Evolutionary conservation across 2,797 vertebrate species (phyloP).

Genomic region (Pogoniulus pusillus): DNA sequence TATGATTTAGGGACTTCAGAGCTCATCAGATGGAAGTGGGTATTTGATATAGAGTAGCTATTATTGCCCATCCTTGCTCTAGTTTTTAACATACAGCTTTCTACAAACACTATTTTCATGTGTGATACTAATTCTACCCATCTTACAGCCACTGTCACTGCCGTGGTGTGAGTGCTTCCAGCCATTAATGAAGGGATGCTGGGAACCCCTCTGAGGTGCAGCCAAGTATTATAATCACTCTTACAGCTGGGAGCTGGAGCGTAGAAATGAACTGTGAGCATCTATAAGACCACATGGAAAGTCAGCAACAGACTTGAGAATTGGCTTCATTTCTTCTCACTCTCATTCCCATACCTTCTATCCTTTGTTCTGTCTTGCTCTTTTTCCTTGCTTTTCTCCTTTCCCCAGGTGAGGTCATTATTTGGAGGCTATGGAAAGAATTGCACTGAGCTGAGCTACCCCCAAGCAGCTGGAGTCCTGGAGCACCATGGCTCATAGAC

Average conservation of each 20-base stretch:
- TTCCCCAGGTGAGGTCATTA: background rate
- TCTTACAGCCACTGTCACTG: background rate
- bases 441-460: background rate
- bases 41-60: accelerated
- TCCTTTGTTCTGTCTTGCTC: background rate
- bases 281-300: background rate
- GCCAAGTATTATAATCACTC: slow-evolving; percentile 17
- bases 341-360: background rate
- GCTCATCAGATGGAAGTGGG: background rate
- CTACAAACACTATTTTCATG: background rate
- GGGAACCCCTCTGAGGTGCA: background rate
- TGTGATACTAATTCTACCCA: background rate
- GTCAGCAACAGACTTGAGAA: background rate
- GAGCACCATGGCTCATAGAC: background rate
- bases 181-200: background rate
- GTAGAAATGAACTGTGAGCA: background rate
- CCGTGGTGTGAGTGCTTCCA: background rate
- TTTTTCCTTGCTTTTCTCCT: background rate
- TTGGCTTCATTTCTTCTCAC: background rate
- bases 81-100: background rate
- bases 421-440: background rate
- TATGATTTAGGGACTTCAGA: background rate
- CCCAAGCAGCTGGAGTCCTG: background rate
- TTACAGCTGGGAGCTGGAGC: slow-evolving; percentile 5
- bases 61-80: background rate